A percentile compares a stretch with the other conserved stretches of the same genome.
phyloP scores from a whole-genome alignment of 2,888 invertebrate genomes.

The Pocota personata region DNA sequence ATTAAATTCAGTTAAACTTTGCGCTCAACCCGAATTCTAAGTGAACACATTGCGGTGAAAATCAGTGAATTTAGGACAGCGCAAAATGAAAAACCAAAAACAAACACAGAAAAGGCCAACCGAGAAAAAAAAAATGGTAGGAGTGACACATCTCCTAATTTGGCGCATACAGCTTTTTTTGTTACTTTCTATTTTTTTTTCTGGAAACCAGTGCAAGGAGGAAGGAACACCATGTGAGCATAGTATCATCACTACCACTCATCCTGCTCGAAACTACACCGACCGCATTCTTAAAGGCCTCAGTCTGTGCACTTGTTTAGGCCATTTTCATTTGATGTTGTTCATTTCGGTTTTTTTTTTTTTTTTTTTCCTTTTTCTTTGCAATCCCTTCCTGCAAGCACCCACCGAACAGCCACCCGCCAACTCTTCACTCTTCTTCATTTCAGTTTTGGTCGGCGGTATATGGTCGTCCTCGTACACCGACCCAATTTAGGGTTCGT shows the following conservation, averaged over 20 bases:
- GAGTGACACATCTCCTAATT: constrained; percentile 66
- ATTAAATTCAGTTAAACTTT: constrained; percentile 22
- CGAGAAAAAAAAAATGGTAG: constrained; percentile 5
- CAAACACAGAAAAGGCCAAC: constrained; percentile 27
- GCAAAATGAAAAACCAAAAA: constrained; percentile 15
- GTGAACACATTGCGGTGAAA: constrained; percentile 34
- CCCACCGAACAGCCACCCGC: constrained; percentile 14
- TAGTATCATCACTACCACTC: constrained; percentile 15
- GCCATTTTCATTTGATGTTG: constrained; percentile 66
- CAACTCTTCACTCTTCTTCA: constrained; percentile 42
- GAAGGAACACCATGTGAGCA: constrained; percentile 44
- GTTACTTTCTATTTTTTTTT: constrained; percentile 24
- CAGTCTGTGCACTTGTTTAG: constrained; percentile 62
- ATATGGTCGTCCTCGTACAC: constrained; percentile 55
- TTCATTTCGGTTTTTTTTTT: constrained; percentile 56
- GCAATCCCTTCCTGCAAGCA: constrained; percentile 32
- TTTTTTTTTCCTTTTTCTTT: constrained; percentile 10
- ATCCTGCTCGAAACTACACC: background rate
- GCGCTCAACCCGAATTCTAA: constrained; percentile 5
- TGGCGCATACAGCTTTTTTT: constrained; percentile 50
- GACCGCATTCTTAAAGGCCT: constrained; percentile 28
- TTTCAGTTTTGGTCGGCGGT: constrained; percentile 45
- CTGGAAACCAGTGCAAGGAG: background rate
- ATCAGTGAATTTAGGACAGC: constrained; percentile 52
- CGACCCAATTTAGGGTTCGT: constrained; percentile 71